A percentile compares a stretch with the other conserved stretches of the same genome.
Conservation (phyloP, 2,888 invertebrate species). For the Eucera pruinosa region DNA sequence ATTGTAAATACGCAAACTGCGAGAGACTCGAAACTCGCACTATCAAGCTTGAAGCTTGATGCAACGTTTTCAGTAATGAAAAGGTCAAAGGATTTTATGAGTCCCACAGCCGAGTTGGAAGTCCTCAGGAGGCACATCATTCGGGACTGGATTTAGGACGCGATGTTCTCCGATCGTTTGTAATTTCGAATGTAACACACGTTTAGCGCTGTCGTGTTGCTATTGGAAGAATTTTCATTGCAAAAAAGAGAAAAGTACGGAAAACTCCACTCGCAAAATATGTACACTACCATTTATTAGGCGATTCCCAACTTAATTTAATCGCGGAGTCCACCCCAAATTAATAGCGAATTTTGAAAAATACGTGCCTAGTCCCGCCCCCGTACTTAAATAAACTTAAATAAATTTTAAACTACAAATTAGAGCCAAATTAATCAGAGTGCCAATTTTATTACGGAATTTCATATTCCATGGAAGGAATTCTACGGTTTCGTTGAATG, state of each 20-base stretch:
- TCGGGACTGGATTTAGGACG: slow-evolving; percentile 35
- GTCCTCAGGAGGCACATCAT: slow-evolving; percentile 37
- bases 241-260: background rate
- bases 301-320: too few relatives aligned
- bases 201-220: slow-evolving; percentile 26
- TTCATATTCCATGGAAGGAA: too few relatives aligned
- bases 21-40: background rate
- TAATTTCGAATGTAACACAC: slow-evolving; percentile 42
- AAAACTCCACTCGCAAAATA: background rate
- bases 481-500: too few relatives aligned
- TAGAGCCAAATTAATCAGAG: too few relatives aligned
- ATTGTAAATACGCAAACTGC: too few relatives aligned
- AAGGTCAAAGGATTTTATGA: slow-evolving; percentile 29
- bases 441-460: too few relatives aligned
- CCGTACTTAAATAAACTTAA: too few relatives aligned
- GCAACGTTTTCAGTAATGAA: slow-evolving; percentile 5
- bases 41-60: background rate
- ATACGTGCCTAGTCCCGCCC: too few relatives aligned
- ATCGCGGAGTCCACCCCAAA: too few relatives aligned
- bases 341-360: too few relatives aligned
- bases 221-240: slow-evolving; percentile 10
- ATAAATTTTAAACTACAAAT: too few relatives aligned
- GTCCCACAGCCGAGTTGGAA: slow-evolving; percentile 60
- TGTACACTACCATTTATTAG: slow-evolving; percentile 16
- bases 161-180: slow-evolving; percentile 38